phyloP scores from a whole-genome alignment of 2,113 vertebrate species.

The Capreolus pygargus region DNA sequence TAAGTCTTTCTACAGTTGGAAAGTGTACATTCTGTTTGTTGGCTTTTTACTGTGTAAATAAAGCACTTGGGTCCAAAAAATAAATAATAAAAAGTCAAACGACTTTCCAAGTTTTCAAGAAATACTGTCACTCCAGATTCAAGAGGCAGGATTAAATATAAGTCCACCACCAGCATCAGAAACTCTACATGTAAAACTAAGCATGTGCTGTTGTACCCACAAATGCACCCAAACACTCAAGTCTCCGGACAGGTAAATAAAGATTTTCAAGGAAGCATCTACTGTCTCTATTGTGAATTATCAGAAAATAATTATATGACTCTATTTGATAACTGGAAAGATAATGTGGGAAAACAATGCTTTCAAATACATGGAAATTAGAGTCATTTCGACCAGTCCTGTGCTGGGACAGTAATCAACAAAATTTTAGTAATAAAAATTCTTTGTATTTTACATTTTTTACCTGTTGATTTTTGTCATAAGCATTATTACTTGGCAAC shows the following conservation, averaged over 20 bases:
- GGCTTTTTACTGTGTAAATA: background rate
- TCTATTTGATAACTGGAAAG: background rate
- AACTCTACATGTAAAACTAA: background rate
- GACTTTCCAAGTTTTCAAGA: background rate
- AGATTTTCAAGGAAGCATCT: background rate
- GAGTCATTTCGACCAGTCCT: background rate
- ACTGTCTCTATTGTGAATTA: background rate
- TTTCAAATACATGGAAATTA: background rate
- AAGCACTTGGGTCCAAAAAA: background rate
- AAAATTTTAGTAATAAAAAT: background rate
- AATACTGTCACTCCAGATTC: background rate
- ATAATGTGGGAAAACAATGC: background rate
- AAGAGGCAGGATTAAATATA: background rate
- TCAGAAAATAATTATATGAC: background rate
- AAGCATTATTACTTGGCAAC: background rate
- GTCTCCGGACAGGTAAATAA: accelerated
- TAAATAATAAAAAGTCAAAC: background rate
- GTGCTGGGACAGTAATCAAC: background rate
- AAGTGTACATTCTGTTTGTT: background rate
- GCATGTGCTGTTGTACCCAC: background rate
- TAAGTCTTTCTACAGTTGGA: background rate
- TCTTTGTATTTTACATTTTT: background rate
- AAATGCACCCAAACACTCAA: background rate
- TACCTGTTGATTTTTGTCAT: background rate
- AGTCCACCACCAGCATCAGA: background rate